Base-by-base conservation (phyloP, 2,888 invertebrate species). In the Drosophila phalerata region DNA sequence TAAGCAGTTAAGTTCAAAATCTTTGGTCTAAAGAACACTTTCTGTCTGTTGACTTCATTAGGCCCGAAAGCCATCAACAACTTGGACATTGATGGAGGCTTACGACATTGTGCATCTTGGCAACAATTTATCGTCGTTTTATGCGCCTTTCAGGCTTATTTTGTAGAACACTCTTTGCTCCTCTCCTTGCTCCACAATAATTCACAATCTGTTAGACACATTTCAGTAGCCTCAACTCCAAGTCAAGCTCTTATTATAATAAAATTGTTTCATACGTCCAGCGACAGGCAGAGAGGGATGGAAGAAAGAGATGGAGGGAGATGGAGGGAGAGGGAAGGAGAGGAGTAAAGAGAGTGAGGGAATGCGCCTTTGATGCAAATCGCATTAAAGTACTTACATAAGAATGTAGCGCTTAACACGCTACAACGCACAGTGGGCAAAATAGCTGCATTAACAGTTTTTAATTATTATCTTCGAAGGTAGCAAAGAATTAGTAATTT, bases 201-300 rank as follows among this genome's bases (percentile, higher is more conserved):
- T 64, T 67, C 66, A 67, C 65, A 66, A 66, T 70, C 66, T 73
- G 49, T 73, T 70, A 64, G 70, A 73, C 73, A 70, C 73, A 67
- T 73, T 69, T 69, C 69, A 69, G 65, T 71, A 63, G 68, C 71
- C 56, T 51, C 43, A 43, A 42, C 66, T 42, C 25, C n/a, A 63
- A 38, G 38, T 38, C 60, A 51, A 68, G 68, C 57, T 60, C 66
- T 60, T 58, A 65, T 69, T 69, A 69, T 69, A 69, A 73, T 73
- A 70, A 73, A 73, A 73, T 73, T 73, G 73, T 73, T 70, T 64
- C 73, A 73, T 56, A 57, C 61, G 62, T 62, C 64, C 69, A 61
- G 52, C 48, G 58, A 65, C 57, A 51, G 58, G 37, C 52, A 19
- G 30, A 22, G 11, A 11, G 34, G n/a, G n/a, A 32, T 5, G 10